Evolutionary conservation across 2,888 invertebrate species (phyloP).

Genomic region (Cheilosia variabilis): DNA sequence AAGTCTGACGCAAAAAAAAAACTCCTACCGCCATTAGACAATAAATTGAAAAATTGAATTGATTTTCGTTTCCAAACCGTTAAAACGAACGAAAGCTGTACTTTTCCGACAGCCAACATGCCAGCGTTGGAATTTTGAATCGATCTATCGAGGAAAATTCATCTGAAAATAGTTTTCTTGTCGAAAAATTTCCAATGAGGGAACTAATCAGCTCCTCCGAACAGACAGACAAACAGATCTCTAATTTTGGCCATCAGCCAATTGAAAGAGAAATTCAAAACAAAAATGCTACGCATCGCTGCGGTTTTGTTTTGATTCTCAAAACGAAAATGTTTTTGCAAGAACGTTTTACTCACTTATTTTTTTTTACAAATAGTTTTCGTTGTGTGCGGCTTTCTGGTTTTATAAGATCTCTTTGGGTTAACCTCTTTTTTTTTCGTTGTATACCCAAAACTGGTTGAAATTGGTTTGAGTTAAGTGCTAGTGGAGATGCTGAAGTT

Average conservation of each 20-base stretch:
- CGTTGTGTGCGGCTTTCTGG: conserved; percentile 6
- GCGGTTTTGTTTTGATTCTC: conserved; percentile 28
- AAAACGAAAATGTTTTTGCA: conserved; percentile 17
- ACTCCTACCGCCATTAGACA: conserved; percentile 21
- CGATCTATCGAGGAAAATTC: background rate
- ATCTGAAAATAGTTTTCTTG: background rate
- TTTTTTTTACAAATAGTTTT: background rate
- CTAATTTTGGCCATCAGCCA: conserved; percentile 27
- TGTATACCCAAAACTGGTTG: conserved; percentile 17
- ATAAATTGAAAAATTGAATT: conserved; percentile 9
- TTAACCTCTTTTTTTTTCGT: background rate
- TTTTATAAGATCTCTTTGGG: conserved; percentile 4
- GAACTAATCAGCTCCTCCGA: conserved; percentile 8
- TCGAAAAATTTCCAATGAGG: conserved; percentile 13
- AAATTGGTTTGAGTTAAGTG: background rate
- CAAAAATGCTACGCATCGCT: conserved; percentile 23
- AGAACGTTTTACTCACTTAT: background rate
- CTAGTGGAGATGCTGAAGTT: background rate
- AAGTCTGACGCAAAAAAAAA: background rate
- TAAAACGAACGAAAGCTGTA: background rate
- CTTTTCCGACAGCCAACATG: background rate
- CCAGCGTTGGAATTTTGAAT: conserved; percentile 10
- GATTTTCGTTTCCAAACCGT: conserved; percentile 10
- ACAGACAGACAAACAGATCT: conserved; percentile 13
- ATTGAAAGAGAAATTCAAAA: conserved; percentile 47